Conservation (phyloP, 2,888 invertebrate genomes). For the Ganaspis brasiliensis region DNA sequence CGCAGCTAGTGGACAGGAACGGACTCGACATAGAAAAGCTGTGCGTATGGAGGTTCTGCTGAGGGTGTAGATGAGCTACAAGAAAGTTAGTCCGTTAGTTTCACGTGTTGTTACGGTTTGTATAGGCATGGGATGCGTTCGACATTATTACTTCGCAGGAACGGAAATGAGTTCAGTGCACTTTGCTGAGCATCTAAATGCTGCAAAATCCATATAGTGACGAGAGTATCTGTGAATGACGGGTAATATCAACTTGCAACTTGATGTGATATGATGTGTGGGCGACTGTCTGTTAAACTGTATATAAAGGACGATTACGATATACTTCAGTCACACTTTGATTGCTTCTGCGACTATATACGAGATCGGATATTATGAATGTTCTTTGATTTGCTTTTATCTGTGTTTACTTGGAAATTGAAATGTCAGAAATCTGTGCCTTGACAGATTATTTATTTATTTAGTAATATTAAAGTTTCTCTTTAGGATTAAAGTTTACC, state of each 20-base stretch:
- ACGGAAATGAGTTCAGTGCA: conserved; percentile 71
- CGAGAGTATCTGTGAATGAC: conserved; percentile 66
- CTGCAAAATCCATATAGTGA: conserved; percentile 67
- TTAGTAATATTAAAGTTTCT: not conserved
- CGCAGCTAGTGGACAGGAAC: conserved; percentile 46
- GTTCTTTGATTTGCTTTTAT: conserved; percentile 8
- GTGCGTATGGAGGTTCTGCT: conserved; percentile 52
- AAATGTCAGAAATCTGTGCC: conserved; percentile 15
- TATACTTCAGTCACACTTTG: conserved; percentile 50
- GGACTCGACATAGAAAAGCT: conserved; percentile 48
- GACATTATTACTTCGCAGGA: conserved; percentile 63
- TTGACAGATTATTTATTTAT: not conserved
- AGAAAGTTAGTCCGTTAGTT: conserved; percentile 74
- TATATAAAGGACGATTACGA: conserved; percentile 49
- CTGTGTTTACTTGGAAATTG: not conserved
- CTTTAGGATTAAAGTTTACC: too few species aligned
- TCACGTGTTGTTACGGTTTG: conserved; percentile 77
- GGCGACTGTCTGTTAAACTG: conserved; percentile 48
- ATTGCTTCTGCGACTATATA: conserved; percentile 44
- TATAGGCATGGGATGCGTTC: conserved; percentile 75
- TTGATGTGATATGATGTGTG: conserved; percentile 65
- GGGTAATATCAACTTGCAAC: conserved; percentile 70
- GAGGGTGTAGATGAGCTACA: conserved; percentile 59
- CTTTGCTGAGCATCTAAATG: conserved; percentile 64
- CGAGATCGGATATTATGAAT: conserved; percentile 44